Evolutionary conservation across 1,140 invertebrate species (phyloP), one percentile per base, ranked within the genome.

Genomic region (Melanaphis sacchari): DNA sequence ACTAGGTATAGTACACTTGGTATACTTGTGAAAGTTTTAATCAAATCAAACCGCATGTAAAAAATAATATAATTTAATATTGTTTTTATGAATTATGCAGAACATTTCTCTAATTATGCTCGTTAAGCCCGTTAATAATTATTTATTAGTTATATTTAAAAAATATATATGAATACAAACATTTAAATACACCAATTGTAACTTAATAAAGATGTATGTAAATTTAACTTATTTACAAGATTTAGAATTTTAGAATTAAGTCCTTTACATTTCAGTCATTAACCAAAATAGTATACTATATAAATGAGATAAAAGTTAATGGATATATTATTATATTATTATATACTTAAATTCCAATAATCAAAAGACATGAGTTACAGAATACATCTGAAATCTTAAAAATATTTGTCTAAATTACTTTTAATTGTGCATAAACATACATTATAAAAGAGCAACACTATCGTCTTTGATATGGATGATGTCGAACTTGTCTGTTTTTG

Each of bases 391-490:
- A 66, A 66, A 66, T 66, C 54, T 90, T 90, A 90, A 66, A 90
- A 41, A 59, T 90, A 93, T 52, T 84, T 84, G 81, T 82, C 90
- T 92, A 92, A 91, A 49, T 92, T 92, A 92, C 90, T n/a, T 66
- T 92, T 49, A 36, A 92, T 36, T 82, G 90, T 82, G 82, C 66
- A 92, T 81, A 81, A 49, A 81, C 76, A 82, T 46, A 36, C n/a
- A n/a, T n/a, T 82, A 49, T 92, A 82, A 82, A 92, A 76, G 41
- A 92, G n/a, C 90, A 76, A 92, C 6, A 91, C 91, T 93, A 93
- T 93, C 91, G 66, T 85, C 81, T 93, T 38, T 93, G 91, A 85
- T 93, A 93, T 52, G 91, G 91, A 93, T 93, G 91, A 93, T 92
- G 82, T 21, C 91, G 91, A 92, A 92, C 41, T 84, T 82, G 91